Evolutionary conservation across 1,140 invertebrate species (phyloP).

Genomic region (Drosophila arawakana): DNA sequence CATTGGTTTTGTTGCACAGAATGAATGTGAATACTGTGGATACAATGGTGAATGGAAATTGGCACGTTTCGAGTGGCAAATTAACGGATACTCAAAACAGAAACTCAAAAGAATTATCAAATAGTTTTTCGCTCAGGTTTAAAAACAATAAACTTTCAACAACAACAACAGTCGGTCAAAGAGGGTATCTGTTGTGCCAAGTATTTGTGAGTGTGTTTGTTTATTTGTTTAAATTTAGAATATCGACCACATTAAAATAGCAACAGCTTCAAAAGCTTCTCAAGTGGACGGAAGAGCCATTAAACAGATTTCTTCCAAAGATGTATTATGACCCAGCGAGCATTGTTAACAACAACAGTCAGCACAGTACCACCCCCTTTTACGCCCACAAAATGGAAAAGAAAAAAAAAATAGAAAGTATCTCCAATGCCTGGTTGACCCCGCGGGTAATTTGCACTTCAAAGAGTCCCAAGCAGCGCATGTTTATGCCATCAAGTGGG

Average conservation of each 20-base stretch:
- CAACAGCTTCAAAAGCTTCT: conserved; percentile 79
- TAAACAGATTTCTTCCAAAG: conserved; percentile 75
- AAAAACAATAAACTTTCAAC: conserved; percentile 81
- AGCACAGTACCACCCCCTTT: neutral
- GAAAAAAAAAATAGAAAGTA: neutral
- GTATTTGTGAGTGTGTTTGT: conserved; percentile 49
- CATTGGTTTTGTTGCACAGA: conserved; percentile 5
- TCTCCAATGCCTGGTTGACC: conserved; percentile 58
- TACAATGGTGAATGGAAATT: conserved; percentile 61
- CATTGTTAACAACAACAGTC: conserved; percentile 48
- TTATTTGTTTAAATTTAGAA: conserved; percentile 83
- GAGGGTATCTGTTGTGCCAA: conserved; percentile 29
- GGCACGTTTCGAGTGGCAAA: conserved; percentile 70
- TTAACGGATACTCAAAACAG: conserved; percentile 67
- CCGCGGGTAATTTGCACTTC: conserved; percentile 82
- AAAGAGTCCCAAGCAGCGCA: conserved; percentile 67
- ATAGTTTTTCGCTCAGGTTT: conserved; percentile 66
- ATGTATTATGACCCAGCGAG: conserved; percentile 67
- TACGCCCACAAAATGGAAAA: neutral
- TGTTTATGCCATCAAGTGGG: conserved; percentile 78
- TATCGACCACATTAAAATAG: conserved; percentile 81
- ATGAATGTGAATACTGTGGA: conserved; percentile 23
- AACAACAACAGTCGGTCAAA: conserved; percentile 37
- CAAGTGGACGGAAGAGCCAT: conserved; percentile 67
- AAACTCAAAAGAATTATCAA: conserved; percentile 50